Conservation (phyloP, 2,113 vertebrate species). For the Laticauda colubrina region DNA sequence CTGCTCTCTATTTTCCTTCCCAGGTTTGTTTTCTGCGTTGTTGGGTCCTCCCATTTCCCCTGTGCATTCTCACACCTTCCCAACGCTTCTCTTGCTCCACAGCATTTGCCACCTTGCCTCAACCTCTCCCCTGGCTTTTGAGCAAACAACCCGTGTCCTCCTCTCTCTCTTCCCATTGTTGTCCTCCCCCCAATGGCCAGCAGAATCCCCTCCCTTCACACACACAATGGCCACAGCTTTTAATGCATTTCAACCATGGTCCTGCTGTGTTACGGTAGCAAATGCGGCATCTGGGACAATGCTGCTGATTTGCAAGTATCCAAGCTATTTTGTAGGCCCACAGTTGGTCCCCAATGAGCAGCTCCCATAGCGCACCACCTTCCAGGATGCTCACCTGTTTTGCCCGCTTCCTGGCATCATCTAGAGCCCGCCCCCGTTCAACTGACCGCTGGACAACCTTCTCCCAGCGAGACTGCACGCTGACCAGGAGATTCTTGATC, state of each 20-base stretch:
- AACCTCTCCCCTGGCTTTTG: not conserved
- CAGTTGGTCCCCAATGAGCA: not conserved
- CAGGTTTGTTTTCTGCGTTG: too few relatives aligned
- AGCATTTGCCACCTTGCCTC: not conserved
- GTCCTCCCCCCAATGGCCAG: not conserved
- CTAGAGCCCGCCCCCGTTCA: conserved; percentile 90
- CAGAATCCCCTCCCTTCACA: not conserved
- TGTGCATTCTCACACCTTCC: not conserved
- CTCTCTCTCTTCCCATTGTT: not conserved
- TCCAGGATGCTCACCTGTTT: conserved; percentile 83
- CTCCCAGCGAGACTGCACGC: conserved; percentile 97
- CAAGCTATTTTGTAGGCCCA: not conserved
- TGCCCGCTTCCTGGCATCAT: conserved; percentile 93
- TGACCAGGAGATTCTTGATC: conserved; percentile 96
- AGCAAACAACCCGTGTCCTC: not conserved
- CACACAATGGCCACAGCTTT: not conserved
- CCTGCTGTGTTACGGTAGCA: not conserved
- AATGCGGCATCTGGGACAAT: not conserved
- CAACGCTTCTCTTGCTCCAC: not conserved
- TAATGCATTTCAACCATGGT: not conserved
- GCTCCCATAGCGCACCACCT: not conserved
- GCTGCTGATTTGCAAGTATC: not conserved
- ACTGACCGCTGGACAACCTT: conserved; percentile 95
- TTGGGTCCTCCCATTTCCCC: too few relatives aligned
- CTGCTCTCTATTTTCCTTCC: not conserved